phyloP scores from a whole-genome alignment of 2,113 vertebrate species.

The Madoqua kirkii region DNA sequence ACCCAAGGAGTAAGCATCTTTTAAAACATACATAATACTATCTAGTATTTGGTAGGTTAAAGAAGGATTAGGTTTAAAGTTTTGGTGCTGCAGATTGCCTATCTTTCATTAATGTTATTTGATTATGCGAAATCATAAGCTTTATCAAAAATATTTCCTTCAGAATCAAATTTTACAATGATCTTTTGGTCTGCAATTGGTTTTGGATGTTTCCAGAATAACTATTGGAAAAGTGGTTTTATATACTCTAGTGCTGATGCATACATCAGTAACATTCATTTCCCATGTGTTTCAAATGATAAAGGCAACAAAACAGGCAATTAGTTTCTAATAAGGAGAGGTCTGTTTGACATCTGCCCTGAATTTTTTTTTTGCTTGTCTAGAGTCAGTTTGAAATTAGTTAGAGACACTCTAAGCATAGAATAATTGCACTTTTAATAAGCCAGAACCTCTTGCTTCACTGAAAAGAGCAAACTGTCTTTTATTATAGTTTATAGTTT shows the following conservation, averaged over 20 bases:
- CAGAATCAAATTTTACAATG: not conserved
- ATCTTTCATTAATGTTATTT: not conserved
- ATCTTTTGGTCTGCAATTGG: not conserved
- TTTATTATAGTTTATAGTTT: not conserved
- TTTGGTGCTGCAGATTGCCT: not conserved
- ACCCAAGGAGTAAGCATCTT: not conserved
- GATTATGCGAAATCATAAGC: not conserved
- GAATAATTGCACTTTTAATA: not conserved
- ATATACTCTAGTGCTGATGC: not conserved
- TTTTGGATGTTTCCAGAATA: slow-evolving; percentile 26
- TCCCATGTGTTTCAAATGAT: not conserved
- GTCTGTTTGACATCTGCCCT: not conserved
- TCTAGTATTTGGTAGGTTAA: not conserved
- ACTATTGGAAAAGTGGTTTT: not conserved
- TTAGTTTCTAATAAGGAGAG: not conserved
- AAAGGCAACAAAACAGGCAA: not conserved
- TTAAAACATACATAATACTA: not conserved
- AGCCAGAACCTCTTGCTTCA: not conserved
- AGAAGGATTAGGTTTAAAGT: not conserved
- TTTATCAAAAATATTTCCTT: not conserved
- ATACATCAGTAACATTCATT: not conserved
- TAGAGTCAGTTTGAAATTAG: not conserved
- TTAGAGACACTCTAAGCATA: not conserved
- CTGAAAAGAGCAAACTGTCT: not conserved
- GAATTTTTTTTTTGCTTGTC: not conserved